A percentile compares a stretch with the other conserved stretches of the same genome.
These are phyloP conservation scores for Carcharodon carcharias DNA, from an alignment of 2,797 vertebrate genomes.

Conservation along the genomic window DNA sequence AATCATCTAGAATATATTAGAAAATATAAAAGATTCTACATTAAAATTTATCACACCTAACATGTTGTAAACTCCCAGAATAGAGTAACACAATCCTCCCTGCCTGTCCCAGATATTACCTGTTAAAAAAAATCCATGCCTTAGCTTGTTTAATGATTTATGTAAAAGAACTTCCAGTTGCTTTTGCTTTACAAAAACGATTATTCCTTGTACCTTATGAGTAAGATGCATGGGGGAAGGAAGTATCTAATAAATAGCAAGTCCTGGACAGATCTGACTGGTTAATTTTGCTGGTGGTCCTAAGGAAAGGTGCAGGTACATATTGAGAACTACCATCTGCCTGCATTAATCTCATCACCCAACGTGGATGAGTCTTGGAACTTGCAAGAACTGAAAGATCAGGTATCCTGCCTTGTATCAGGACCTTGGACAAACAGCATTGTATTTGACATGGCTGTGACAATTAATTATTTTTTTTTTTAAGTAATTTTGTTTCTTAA, in stretches of 20 bases:
- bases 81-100: not conserved
- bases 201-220: not conserved
- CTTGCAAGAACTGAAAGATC: not conserved
- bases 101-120: not conserved
- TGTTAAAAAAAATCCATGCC: not conserved
- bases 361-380: not conserved
- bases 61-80: not conserved
- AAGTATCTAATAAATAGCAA: not conserved
- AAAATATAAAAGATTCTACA: not conserved
- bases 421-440: no score
- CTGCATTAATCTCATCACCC: not conserved
- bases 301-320: not conserved
- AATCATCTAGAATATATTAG: not conserved
- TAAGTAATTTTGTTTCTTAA: no score
- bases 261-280: not conserved
- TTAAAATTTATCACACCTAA: not conserved
- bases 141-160: not conserved
- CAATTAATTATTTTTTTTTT: no score
- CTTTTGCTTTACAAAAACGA: not conserved
- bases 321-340: not conserved
- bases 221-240: no score
- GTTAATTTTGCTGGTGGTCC: not conserved
- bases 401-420: no score
- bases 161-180: not conserved
- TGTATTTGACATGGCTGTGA: no score